Conservation (phyloP, 2,113 vertebrate species). For the Camelus bactrianus region DNA sequence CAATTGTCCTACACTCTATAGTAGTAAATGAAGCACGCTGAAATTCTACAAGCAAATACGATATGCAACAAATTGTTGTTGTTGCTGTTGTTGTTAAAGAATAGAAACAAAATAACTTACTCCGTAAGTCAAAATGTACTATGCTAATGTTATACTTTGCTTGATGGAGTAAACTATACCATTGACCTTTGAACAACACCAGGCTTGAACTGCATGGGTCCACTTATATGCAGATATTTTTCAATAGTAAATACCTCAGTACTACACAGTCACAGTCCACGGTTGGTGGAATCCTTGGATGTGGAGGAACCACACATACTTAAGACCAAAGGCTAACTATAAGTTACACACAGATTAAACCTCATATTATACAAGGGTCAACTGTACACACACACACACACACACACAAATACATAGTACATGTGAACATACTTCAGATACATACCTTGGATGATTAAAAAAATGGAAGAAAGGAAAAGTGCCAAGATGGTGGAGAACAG, state of each 20-base stretch:
- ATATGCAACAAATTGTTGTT: background rate
- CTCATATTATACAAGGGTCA: background rate
- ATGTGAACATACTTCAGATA: background rate
- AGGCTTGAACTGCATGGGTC: background rate
- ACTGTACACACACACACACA: background rate
- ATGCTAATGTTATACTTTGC: background rate
- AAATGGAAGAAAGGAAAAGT: background rate
- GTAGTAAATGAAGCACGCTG: background rate
- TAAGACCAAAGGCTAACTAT: background rate
- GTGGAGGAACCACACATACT: background rate
- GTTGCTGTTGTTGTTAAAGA: background rate
- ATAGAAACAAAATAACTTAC: background rate
- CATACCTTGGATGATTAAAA: background rate
- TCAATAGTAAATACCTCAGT: background rate
- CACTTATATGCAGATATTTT: background rate
- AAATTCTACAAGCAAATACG: slow-evolving; percentile 6
- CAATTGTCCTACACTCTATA: background rate
- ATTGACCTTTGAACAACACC: background rate
- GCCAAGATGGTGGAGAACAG: too few relatives aligned
- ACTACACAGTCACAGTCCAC: background rate
- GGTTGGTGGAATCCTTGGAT: background rate
- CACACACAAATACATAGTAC: too few relatives aligned
- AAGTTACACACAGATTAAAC: background rate
- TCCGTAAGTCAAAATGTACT: background rate
- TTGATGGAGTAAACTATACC: background rate